phyloP scores from a whole-genome alignment of 2,113 vertebrate genomes.

The human (Homo sapiens) region GRCh38 chr16:74163501-74164000 shows the following conservation, averaged over 20 bases:
- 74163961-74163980: conserved; percentile 1
- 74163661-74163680: background rate
- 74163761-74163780: background rate
- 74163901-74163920: conserved; percentile 10
- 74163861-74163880: background rate
- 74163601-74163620: background rate
- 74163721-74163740: background rate
- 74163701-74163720: background rate
- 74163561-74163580: background rate
- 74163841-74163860: conserved; percentile 18
- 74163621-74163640: background rate
- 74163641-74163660: background rate
- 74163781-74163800: background rate
- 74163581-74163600: background rate
- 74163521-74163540: background rate
- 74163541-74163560: background rate
- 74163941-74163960: background rate
- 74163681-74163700: background rate
- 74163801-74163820: background rate
- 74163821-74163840: background rate
- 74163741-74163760: background rate
- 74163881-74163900: background rate
- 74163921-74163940: conserved; percentile 26
- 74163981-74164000: background rate
- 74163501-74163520: background rate